A percentile compares a stretch with the other conserved stretches of the same genome.
Evolutionary conservation across 2,797 vertebrate species (phyloP).

Genomic region (Rhinatrema bivittatum): DNA sequence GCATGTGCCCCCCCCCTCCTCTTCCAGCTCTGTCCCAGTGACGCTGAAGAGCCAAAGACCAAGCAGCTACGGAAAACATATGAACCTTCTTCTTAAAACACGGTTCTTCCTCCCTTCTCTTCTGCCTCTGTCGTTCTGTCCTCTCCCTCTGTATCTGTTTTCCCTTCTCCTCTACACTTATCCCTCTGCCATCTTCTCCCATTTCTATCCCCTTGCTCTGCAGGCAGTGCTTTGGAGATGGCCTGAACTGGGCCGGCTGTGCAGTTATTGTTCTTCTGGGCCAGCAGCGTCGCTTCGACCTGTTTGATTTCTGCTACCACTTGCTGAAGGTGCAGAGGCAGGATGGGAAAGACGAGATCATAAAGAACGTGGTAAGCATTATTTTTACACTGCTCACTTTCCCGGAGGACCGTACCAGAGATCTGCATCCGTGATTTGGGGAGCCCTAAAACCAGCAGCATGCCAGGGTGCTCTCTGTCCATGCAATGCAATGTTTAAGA

Average conservation of each 20-base stretch:
- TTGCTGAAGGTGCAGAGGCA: constrained; percentile 95
- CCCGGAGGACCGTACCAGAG: background rate
- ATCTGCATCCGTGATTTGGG: too few species aligned
- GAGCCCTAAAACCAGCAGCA: too few species aligned
- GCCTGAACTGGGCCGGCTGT: constrained; percentile 96
- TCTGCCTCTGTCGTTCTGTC: too few species aligned
- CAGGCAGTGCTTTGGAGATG: constrained; percentile 96
- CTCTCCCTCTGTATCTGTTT: background rate
- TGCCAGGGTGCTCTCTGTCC: background rate
- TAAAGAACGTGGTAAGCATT: constrained; percentile 90
- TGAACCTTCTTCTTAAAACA: too few species aligned
- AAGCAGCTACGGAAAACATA: too few species aligned
- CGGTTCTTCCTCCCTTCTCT: too few species aligned
- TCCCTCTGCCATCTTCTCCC: background rate
- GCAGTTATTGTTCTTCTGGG: constrained; percentile 92
- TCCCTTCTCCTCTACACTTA: fast-evolving
- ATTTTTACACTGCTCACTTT: too few species aligned
- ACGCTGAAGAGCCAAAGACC: too few species aligned
- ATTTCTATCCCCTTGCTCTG: background rate
- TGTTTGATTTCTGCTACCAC: constrained; percentile 97
- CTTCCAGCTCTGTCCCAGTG: too few species aligned
- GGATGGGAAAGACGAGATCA: constrained; percentile 97
- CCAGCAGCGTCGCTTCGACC: constrained; percentile 93
- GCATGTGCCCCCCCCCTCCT: too few species aligned
- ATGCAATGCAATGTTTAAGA: too few species aligned